These are phyloP conservation scores for Calameuta filiformis DNA, from an alignment of 2,888 invertebrate species.

Conservation along the genomic window DNA sequence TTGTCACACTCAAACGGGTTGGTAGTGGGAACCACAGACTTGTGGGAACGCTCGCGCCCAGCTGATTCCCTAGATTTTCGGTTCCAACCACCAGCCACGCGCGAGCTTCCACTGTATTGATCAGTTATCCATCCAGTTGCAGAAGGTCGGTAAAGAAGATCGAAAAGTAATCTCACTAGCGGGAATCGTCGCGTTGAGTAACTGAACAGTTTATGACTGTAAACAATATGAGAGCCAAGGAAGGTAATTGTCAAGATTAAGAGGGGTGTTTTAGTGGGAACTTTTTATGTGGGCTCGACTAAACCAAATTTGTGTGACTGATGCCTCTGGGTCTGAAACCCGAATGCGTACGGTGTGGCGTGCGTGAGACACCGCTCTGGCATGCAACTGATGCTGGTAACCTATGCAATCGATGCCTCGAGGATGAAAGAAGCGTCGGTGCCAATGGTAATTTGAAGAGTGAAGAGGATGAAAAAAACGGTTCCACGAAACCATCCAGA, in stretches of 20 bases:
- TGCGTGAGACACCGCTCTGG: constrained; percentile 80
- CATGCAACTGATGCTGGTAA: constrained; percentile 79
- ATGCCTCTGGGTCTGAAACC: constrained; percentile 71
- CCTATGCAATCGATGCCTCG: constrained; percentile 81
- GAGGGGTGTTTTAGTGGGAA: too few species aligned
- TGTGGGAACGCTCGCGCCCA: too few species aligned
- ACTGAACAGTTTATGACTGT: too few species aligned
- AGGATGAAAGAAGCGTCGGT: constrained; percentile 66
- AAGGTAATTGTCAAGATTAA: not conserved
- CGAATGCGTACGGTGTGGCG: constrained; percentile 77
- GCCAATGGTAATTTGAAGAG: constrained; percentile 47
- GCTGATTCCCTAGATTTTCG: too few species aligned
- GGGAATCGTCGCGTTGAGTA: too few species aligned
- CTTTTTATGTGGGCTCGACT: not conserved
- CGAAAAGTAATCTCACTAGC: too few species aligned
- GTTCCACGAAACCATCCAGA: constrained; percentile 66
- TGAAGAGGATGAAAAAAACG: constrained; percentile 57
- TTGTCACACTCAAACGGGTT: too few species aligned
- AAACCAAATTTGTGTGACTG: constrained; percentile 17
- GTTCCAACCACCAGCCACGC: too few species aligned
- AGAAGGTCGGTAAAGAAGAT: too few species aligned
- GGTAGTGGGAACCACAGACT: too few species aligned
- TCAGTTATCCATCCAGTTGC: too few species aligned
- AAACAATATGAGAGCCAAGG: not conserved
- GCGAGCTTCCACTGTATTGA: too few species aligned